phyloP scores from a whole-genome alignment of 30 jellyfish, hydroid and myxozoan genomes.

The Turritopsis rubra region DNA sequence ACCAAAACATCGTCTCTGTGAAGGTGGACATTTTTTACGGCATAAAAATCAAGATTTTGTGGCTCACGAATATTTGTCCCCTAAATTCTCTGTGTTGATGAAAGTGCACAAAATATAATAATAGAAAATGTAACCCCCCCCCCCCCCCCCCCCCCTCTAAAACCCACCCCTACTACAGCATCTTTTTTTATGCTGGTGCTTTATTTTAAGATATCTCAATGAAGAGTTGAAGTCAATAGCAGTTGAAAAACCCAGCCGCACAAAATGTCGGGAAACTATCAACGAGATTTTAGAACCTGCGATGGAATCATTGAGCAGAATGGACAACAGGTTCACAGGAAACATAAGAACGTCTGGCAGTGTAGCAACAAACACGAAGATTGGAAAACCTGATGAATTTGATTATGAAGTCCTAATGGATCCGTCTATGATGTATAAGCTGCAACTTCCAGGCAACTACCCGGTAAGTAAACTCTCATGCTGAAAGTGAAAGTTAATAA shows the following conservation, averaged over 20 bases:
- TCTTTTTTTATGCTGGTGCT: too few relatives aligned
- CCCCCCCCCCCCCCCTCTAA: too few relatives aligned
- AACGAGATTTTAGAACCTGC: not conserved
- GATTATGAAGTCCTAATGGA: not conserved
- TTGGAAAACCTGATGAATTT: not conserved
- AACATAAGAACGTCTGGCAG: not conserved
- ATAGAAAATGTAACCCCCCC: too few relatives aligned
- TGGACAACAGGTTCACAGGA: not conserved
- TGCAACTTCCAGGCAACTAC: not conserved
- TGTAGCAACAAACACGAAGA: not conserved
- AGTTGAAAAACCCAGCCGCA: not conserved
- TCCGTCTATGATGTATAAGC: not conserved
- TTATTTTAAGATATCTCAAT: not conserved
- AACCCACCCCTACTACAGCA: too few relatives aligned
- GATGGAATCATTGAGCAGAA: not conserved
- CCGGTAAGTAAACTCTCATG: not conserved
- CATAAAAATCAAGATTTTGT: too few relatives aligned
- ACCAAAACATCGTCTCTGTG: too few relatives aligned
- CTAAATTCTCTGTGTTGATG: too few relatives aligned
- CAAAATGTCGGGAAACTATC: not conserved
- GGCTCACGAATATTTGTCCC: too few relatives aligned
- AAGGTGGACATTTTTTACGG: too few relatives aligned
- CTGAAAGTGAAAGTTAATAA: too few relatives aligned
- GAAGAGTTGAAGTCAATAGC: not conserved
- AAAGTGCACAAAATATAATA: too few relatives aligned